phyloP scores from a whole-genome alignment of 1,140 invertebrate species.

The Drosophila arizonae region DNA sequence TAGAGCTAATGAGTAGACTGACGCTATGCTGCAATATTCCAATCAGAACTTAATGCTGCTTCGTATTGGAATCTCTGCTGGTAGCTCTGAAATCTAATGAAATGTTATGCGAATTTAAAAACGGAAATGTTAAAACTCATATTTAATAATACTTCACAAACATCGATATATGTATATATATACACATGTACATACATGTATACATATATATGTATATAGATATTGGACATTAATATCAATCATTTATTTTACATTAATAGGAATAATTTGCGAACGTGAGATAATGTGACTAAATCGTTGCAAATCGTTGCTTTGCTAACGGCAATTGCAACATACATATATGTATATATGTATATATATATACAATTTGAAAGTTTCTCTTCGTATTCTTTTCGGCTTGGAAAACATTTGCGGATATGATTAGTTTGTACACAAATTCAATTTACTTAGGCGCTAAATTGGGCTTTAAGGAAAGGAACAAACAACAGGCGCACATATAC shows the following conservation, averaged over 20 bases:
- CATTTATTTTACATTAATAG: slow-evolving; percentile 24
- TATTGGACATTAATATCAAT: slow-evolving; percentile 11
- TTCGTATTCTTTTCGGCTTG: background rate
- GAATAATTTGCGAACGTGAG: slow-evolving; percentile 10
- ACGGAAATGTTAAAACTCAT: background rate
- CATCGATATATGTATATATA: background rate
- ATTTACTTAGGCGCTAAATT: slow-evolving; percentile 25
- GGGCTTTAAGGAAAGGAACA: background rate
- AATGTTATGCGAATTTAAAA: too few species aligned
- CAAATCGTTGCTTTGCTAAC: background rate
- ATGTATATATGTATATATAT: slow-evolving; percentile 12
- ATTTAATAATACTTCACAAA: too few species aligned
- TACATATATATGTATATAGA: too few species aligned
- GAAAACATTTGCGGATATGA: slow-evolving; percentile 46
- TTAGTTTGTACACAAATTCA: slow-evolving; percentile 41
- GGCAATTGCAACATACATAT: background rate
- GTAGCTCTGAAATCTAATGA: too few species aligned
- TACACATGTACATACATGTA: too few species aligned
- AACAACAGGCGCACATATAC: background rate
- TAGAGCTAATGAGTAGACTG: too few species aligned
- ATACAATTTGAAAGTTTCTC: slow-evolving; percentile 21
- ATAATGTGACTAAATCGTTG: slow-evolving; percentile 10
- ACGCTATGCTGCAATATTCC: too few species aligned
- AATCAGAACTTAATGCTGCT: too few species aligned
- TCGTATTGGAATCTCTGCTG: too few species aligned